phyloP scores from a whole-genome alignment of 2,888 invertebrate species.

The Caenorhabditis imperialis region DNA sequence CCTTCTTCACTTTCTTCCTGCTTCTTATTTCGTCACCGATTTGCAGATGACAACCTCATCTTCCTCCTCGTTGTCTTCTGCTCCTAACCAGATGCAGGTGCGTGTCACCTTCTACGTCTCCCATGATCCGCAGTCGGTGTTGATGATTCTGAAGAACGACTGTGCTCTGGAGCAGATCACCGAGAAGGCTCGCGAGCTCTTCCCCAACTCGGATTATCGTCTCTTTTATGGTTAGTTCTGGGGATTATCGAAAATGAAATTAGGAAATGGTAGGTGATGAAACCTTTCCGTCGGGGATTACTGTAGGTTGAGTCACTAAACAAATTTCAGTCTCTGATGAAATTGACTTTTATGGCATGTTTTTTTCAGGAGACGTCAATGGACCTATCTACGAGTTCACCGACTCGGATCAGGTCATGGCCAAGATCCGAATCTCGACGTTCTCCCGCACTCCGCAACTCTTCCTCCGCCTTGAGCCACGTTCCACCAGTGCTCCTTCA shows the following conservation, averaged over 20 bases:
- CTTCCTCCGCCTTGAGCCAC: constrained; percentile 30
- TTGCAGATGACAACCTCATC: constrained; percentile 25
- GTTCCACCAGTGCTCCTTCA: background rate
- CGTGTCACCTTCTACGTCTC: constrained; percentile 42
- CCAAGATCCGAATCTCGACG: constrained; percentile 34
- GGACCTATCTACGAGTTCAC: constrained; percentile 45
- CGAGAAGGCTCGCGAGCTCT: constrained; percentile 29
- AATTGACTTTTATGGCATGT: too few relatives aligned
- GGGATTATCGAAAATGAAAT: too few relatives aligned
- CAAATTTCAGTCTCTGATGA: too few relatives aligned
- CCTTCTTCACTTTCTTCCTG: background rate
- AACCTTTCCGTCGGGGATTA: too few relatives aligned
- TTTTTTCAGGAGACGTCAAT: constrained; percentile 30
- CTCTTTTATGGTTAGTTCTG: constrained; percentile 30
- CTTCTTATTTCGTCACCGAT: constrained; percentile 14
- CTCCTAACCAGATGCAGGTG: constrained; percentile 40
- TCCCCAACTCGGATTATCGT: constrained; percentile 30
- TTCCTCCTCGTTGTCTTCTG: constrained; percentile 13
- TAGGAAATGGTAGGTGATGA: too few relatives aligned
- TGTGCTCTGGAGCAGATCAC: constrained; percentile 27
- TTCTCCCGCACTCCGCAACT: constrained; percentile 47
- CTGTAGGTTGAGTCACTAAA: too few relatives aligned
- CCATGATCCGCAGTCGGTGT: constrained; percentile 34
- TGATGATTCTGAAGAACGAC: constrained; percentile 44
- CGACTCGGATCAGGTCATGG: constrained; percentile 32